phyloP scores from a whole-genome alignment of 2,888 invertebrate genomes.

The Ornithoptera alexandrae region DNA sequence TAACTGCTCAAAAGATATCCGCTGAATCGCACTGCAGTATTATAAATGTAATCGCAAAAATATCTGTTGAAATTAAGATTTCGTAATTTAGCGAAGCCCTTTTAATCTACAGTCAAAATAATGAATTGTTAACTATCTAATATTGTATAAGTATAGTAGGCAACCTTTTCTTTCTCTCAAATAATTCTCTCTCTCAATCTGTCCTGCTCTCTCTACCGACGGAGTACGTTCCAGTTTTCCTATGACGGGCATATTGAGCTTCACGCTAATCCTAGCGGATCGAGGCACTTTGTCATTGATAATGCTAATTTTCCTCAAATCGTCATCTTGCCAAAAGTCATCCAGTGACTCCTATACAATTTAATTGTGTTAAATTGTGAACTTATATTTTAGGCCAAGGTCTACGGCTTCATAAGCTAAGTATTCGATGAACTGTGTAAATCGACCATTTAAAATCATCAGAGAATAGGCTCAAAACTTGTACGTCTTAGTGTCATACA shows the following conservation, averaged over 20 bases:
- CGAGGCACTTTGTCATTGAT: constrained; percentile 52
- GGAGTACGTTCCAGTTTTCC: constrained; percentile 57
- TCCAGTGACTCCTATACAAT: constrained; percentile 44
- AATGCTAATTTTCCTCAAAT: constrained; percentile 46
- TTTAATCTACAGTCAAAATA: neutral
- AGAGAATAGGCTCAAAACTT: too few species aligned
- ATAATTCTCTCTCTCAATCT: constrained; percentile 64
- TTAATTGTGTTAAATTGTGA: neutral
- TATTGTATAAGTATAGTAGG: neutral
- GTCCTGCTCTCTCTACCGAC: constrained; percentile 55
- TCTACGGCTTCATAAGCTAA: too few species aligned
- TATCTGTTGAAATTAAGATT: too few species aligned
- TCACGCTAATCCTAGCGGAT: constrained; percentile 47
- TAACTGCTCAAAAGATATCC: neutral
- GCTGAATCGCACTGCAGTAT: neutral
- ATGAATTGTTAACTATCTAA: neutral
- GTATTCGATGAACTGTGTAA: too few species aligned
- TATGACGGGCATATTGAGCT: constrained; percentile 47
- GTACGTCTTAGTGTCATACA: too few species aligned
- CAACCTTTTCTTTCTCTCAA: constrained; percentile 62
- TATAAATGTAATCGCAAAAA: too few species aligned
- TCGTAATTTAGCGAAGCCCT: neutral
- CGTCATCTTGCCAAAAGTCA: constrained; percentile 53
- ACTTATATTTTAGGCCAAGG: too few species aligned
- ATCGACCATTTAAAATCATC: too few species aligned